Conservation (phyloP, 2,797 vertebrate genomes). For the Zenarchopterus dispar region DNA sequence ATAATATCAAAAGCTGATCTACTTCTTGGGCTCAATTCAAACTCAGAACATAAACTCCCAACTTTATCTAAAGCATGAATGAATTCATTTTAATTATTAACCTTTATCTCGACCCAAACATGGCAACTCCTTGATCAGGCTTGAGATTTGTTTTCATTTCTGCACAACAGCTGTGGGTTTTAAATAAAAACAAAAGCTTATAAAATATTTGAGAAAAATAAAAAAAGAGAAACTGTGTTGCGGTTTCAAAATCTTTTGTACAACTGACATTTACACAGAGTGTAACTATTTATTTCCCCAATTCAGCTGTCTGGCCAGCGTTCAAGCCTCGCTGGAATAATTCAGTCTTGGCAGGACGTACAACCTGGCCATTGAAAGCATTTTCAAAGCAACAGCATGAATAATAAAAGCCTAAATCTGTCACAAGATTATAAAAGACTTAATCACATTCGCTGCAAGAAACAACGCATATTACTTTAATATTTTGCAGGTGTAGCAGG, state of each 20-base stretch:
- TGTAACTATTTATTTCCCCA: conserved; percentile 4
- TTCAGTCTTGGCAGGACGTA: conserved; percentile 22
- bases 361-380: conserved; percentile 1
- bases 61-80: background rate
- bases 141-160: background rate
- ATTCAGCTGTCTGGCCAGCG: conserved; percentile 14
- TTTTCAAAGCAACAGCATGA: conserved; percentile 4
- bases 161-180: background rate
- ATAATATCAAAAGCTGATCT: background rate
- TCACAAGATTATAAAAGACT: background rate
- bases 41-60: background rate
- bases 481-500: background rate
- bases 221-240: no score
- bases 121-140: background rate
- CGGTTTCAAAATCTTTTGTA: background rate
- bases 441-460: background rate
- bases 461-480: background rate
- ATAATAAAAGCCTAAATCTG: background rate
- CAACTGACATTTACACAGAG: background rate
- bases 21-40: background rate
- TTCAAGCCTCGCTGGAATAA: conserved; percentile 21
- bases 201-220: accelerated
- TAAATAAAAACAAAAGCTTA: background rate
- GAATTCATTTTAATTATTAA: conserved; percentile 15
- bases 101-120: background rate